phyloP scores from a whole-genome alignment of 2,888 invertebrate genomes.

The Hoplodrina blanda region DNA sequence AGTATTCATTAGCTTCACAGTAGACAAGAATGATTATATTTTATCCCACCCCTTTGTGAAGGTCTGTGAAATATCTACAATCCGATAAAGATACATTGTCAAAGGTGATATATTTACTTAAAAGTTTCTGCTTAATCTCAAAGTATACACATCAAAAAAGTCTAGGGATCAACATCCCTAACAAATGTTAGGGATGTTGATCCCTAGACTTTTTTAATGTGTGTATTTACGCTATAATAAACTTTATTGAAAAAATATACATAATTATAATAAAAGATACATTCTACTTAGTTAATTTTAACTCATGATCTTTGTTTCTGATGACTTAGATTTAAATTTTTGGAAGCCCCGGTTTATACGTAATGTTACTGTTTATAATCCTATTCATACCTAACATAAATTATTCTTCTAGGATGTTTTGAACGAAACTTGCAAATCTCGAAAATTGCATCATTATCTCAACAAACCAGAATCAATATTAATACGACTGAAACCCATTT shows the following conservation, averaged over 20 bases:
- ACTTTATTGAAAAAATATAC: slow-evolving; percentile 1
- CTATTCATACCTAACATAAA: no score
- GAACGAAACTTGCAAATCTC: not conserved
- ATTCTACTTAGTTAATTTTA: not conserved
- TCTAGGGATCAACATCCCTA: no score
- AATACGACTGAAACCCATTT: slow-evolving; percentile 38
- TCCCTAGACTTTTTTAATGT: no score
- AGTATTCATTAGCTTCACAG: slow-evolving; percentile 75
- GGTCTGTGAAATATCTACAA: slow-evolving; percentile 16
- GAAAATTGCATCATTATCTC: not conserved
- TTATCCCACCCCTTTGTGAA: slow-evolving; percentile 38
- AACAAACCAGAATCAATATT: slow-evolving; percentile 31
- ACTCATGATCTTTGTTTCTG: not conserved
- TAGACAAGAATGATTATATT: slow-evolving; percentile 53
- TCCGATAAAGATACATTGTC: slow-evolving; percentile 23
- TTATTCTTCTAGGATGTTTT: not conserved
- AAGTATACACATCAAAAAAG: no score
- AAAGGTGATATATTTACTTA: slow-evolving; percentile 30
- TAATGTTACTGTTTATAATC: not conserved
- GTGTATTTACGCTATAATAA: not conserved
- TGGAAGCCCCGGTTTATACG: not conserved
- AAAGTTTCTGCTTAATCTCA: slow-evolving; percentile 4
- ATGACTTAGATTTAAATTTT: not conserved
- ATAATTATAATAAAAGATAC: not conserved
- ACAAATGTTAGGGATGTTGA: no score